A percentile compares a stretch with the other conserved stretches of the same genome.
phyloP scores from a whole-genome alignment of 1,140 invertebrate genomes.

The honey bee (Apis mellifera) region DNA sequence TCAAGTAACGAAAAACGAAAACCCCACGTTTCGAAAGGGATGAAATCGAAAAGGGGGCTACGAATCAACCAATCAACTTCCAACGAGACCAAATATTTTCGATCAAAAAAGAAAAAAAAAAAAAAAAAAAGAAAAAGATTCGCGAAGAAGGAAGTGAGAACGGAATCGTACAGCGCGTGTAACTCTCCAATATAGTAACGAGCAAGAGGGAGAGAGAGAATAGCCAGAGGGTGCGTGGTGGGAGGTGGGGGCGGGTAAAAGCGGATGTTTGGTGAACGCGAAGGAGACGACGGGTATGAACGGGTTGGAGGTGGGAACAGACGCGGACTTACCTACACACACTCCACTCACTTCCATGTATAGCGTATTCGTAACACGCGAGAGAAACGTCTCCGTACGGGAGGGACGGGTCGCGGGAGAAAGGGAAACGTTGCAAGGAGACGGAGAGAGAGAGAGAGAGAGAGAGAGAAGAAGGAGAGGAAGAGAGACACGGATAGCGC shows the following conservation, averaged over 20 bases:
- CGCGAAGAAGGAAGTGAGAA: conserved; percentile 38
- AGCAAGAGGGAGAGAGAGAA: neutral
- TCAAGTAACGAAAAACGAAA: too few species aligned
- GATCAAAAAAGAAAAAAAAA: too few species aligned
- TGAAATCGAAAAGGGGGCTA: too few species aligned
- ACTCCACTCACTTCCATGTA: too few species aligned
- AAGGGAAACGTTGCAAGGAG: conserved; percentile 40
- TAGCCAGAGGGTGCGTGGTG: conserved; percentile 23
- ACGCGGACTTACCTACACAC: neutral
- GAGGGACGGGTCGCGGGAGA: neutral
- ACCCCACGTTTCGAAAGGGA: too few species aligned
- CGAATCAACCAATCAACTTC: too few species aligned
- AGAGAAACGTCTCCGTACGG: neutral
- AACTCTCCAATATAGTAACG: neutral
- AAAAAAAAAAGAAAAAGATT: neutral
- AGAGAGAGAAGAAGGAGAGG: conserved; percentile 34
- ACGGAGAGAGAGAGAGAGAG: conserved; percentile 56
- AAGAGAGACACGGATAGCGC: conserved; percentile 26
- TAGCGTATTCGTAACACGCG: too few species aligned
- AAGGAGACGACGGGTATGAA: conserved; percentile 22
- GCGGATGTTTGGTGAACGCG: conserved; percentile 55
- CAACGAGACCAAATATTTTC: too few species aligned
- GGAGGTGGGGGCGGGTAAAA: conserved; percentile 63
- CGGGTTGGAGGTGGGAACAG: conserved; percentile 19
- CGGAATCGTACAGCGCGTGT: conserved; percentile 26